Evolutionary conservation across 2,888 invertebrate genomes (phyloP), one percentile per base, ranked within the genome.

Genomic region (Cephalotes varians): DNA sequence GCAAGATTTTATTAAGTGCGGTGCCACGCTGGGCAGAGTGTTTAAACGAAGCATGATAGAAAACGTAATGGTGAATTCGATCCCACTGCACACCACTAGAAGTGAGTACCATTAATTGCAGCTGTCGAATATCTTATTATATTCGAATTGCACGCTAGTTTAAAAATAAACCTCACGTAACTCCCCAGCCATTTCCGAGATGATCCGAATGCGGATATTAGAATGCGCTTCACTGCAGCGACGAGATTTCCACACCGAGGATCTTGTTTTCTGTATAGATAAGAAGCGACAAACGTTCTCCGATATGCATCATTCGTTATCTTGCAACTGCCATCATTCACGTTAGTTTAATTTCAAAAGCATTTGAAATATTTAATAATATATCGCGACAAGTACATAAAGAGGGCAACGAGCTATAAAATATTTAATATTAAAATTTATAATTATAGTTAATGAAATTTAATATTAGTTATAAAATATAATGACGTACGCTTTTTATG

Each of bases 1-100:
- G 91, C 96, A 96, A 89, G 92, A 96, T 76, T 93, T 96, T 64
- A 92, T 96, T 18, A 96, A 96, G 93, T 96, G 96, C 81, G 96
- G 96, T 9, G 95, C 96, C 0, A 95, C 96, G 0, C 94, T 96
- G 49, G 96, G 96, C 0, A 94, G 95, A 56, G 92, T 95, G 6
- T 95, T 96, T 81, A 95, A 95, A 18, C 94, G 96, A 85, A 94
- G 94, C 31, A 94, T 96, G 47, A 92, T 96, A 81, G 95, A 96
- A 89, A 95, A 93, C 72, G 95, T 96, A 34, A 95, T 96, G 95
- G 95, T 95, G 83, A 95, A 96, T 92, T 95, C 95, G 67, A 94
- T 95, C 81, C 90, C 94, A 54, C 76, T 95, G n/a, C 94, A 88
- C 62, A 91, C 89, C 2, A 67, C 81, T 0, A 74, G 65, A 85